Evolutionary conservation across 2,113 vertebrate genomes (phyloP).

Genomic region (Charina bottae): DNA sequence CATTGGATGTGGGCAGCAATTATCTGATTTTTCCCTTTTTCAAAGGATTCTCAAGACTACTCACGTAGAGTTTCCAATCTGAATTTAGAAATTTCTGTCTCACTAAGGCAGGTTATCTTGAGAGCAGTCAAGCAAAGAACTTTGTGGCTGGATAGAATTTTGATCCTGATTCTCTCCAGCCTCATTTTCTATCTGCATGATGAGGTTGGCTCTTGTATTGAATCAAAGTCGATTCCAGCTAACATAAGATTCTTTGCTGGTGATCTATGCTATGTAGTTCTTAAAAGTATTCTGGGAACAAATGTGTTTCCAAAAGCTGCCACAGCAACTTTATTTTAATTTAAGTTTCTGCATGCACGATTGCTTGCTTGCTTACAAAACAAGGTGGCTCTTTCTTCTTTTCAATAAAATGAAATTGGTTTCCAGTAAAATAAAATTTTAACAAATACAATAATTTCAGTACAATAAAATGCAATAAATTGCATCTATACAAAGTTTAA

Average conservation of each 20-base stretch:
- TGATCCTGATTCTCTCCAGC: not conserved
- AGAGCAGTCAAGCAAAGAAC: not conserved
- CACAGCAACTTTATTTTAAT: not conserved
- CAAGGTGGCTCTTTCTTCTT: not conserved
- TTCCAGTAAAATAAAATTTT: not conserved
- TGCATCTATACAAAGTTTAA: not conserved
- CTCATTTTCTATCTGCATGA: not conserved
- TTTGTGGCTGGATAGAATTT: not conserved
- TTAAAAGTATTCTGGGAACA: not conserved
- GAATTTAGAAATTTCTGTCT: not conserved
- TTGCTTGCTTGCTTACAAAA: not conserved
- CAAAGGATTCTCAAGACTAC: not conserved
- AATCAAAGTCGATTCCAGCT: not conserved
- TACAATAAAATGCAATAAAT: not conserved
- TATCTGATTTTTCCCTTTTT: not conserved
- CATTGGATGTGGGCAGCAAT: not conserved
- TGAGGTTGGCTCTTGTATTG: not conserved
- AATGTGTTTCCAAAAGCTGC: not conserved
- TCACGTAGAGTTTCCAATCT: not conserved
- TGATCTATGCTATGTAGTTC: not conserved
- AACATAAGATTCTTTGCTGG: not conserved
- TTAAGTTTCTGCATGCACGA: not conserved
- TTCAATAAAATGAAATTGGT: not conserved
- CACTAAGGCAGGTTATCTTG: not conserved
- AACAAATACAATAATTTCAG: not conserved